Percentiles rank a stretch among this genome's conserved stretches.
Evolutionary conservation across 2,888 invertebrate species (phyloP).

Genomic region (Odontomyia ornata): DNA sequence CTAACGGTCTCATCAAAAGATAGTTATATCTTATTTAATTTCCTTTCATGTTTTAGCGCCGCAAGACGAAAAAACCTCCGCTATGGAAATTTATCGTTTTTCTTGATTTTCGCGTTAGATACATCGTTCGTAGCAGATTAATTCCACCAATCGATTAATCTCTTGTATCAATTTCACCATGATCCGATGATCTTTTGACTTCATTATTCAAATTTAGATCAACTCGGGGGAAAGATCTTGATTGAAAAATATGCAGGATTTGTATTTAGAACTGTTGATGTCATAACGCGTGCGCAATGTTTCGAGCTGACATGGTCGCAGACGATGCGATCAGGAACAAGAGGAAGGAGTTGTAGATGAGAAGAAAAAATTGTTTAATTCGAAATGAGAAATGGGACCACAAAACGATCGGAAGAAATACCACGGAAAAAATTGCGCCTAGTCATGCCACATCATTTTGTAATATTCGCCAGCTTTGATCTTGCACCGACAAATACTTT

Average conservation of each 20-base stretch:
- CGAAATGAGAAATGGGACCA: conserved; percentile 44
- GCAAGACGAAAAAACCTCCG: not conserved
- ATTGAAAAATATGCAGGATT: not conserved
- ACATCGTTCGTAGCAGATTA: conserved; percentile 20
- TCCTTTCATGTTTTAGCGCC: not conserved
- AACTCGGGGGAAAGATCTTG: not conserved
- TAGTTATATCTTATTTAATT: not conserved
- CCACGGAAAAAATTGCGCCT: conserved; percentile 59
- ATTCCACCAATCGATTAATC: conserved; percentile 32
- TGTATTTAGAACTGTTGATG: too few species aligned
- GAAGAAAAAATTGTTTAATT: conserved; percentile 31
- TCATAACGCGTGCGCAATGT: too few species aligned
- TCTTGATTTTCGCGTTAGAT: conserved; percentile 1
- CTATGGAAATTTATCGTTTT: conserved; percentile 12
- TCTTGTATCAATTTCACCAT: conserved; percentile 23
- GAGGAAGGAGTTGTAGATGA: not conserved
- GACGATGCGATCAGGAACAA: not conserved
- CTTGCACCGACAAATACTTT: conserved; percentile 53
- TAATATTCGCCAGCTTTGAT: conserved; percentile 63
- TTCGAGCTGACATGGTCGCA: too few species aligned
- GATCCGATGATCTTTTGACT: conserved; percentile 32
- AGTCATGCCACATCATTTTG: conserved; percentile 64
- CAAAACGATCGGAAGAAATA: conserved; percentile 40
- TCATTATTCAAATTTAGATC: conserved; percentile 42
- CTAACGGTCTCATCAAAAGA: not conserved